These are phyloP conservation scores for Brachyrhaphis roseni DNA, from an alignment of 2,797 vertebrate genomes.

Conservation along the genomic window DNA sequence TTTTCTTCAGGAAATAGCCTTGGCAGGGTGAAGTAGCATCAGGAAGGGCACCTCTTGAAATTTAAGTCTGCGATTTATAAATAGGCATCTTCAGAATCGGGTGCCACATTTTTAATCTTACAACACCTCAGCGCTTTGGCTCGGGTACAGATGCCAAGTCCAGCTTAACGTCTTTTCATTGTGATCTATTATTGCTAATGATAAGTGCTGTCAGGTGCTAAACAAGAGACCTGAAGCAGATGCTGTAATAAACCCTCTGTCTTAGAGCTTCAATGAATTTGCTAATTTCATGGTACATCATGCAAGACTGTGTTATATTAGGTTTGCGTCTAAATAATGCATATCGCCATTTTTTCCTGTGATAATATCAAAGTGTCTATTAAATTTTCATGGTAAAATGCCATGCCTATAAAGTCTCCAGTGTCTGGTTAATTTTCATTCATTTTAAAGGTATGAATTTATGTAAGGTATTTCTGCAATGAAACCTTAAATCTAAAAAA, in stretches of 20 bases:
- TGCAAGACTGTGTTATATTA: conserved; percentile 16
- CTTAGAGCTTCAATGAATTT: conserved; percentile 24
- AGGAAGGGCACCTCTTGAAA: conserved; percentile 65
- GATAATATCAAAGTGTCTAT: neutral
- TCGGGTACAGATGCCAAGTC: conserved; percentile 2
- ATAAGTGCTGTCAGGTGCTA: conserved; percentile 30
- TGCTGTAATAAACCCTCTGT: conserved; percentile 42
- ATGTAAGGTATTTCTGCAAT: neutral
- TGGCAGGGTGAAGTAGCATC: conserved; percentile 62
- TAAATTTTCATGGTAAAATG: neutral
- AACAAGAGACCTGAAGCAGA: conserved; percentile 23
- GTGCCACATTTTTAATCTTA: conserved; percentile 49
- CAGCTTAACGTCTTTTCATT: conserved; percentile 20
- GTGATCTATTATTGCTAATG: conserved; percentile 43
- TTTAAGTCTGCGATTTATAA: conserved; percentile 70
- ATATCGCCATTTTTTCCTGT: neutral
- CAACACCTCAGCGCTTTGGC: conserved; percentile 5
- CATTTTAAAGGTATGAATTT: neutral
- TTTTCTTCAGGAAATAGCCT: conserved; percentile 85
- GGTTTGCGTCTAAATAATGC: conserved; percentile 4
- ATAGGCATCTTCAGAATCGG: conserved; percentile 36
- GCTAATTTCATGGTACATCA: conserved; percentile 41
- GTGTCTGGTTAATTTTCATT: neutral
- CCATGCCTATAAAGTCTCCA: neutral
- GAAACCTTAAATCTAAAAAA: neutral